A percentile compares a stretch with the other conserved stretches of the same genome.
phyloP scores from a whole-genome alignment of 2,888 invertebrate species.

The Tiliacea citrago region DNA sequence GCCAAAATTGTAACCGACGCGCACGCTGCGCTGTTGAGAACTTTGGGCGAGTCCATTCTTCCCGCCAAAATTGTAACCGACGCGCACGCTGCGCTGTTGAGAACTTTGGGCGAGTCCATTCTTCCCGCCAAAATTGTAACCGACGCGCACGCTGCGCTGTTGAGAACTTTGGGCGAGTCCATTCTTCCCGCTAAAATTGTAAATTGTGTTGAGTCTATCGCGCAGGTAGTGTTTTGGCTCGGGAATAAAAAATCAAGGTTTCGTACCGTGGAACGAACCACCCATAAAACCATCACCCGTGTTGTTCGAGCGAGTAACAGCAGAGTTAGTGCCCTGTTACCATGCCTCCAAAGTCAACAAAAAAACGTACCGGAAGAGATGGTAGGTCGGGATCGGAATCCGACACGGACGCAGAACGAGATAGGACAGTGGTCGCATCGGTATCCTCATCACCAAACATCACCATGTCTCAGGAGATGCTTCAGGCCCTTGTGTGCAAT shows the following conservation, averaged over 20 bases:
- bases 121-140: not conserved
- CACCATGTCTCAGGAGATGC: not conserved
- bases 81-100: no score
- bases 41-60: no score
- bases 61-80: no score
- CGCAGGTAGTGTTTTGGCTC: not conserved
- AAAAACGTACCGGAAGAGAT: no score
- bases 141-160: not conserved
- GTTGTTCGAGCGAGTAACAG: not conserved
- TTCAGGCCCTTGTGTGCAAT: not conserved
- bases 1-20: no score
- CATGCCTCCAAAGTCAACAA: no score
- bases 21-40: no score
- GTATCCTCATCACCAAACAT: not conserved
- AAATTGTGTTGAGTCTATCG: no score
- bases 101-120: no score
- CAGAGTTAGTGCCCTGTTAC: no score
- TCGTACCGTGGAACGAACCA: not conserved
- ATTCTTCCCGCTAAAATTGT: no score
- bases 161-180: no score
- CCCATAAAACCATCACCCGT: not conserved
- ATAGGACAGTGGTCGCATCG: not conserved
- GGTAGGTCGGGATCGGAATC: not conserved
- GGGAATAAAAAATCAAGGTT: not conserved
- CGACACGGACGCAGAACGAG: not conserved